Evolutionary conservation across 2,113 vertebrate species (phyloP), one percentile per base, ranked within the genome.

Genomic region (Rhineura floridana): DNA sequence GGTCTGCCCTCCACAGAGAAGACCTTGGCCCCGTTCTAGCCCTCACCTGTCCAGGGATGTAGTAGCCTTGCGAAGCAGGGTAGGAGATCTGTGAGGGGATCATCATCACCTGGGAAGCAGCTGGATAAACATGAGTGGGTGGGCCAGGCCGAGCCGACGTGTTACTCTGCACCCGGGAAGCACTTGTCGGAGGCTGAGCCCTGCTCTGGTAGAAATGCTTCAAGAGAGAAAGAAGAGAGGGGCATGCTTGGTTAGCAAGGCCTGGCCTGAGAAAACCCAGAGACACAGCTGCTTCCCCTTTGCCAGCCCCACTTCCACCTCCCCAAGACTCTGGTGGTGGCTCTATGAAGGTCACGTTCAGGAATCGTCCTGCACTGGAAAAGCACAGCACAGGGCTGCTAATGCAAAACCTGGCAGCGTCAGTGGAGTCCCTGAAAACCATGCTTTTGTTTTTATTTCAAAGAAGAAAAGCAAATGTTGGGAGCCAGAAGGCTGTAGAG

Each of bases 81-180:
- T 99, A 98, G 91, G 98, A 96, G 92, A 99, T 96, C 96, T 99
- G 99, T 90, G 98, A 98, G 81, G 98, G 98, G 95, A 99, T 99
- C 98, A 99, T 98, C 98, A 99, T 98, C 97, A 99, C 98, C 95
- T 98, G 98, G 95, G 98, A 98, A 95, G 98, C 97, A 4, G 98
- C 94, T 89, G 98, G 98, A 97, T 99, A 99, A 88, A 99, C 98
- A 91, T 99, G 98, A 87, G 98, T 95, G 93, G 98, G 97, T 23
- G 98, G 97, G 95, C 98, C 98, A 42, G 98, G 95, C 72, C 98
- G 98, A 83, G 98, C 97, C 44, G 97, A 97, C 11, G 97, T 97
- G 97, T 96, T 97, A 93, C 97, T 96, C 93, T 97, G 98, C 89
- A 99, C 96, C 1, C 98, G 98, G 89, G 98, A 97, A 2, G 98